Conservation (phyloP, 2,113 vertebrate genomes). For the Rutilus rutilus region DNA sequence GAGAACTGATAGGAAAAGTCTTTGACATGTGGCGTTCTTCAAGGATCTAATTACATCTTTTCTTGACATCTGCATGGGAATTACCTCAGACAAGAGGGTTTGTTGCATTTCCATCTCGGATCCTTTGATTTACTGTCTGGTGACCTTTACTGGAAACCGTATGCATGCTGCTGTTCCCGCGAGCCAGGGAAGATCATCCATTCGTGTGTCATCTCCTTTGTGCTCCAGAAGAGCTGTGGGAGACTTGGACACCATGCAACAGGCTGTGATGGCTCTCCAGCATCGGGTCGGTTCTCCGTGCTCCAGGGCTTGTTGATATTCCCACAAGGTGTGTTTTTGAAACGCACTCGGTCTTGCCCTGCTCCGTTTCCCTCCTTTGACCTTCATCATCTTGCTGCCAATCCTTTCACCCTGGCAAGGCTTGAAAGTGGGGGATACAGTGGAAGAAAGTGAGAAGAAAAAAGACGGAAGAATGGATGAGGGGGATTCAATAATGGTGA, state of each 20-base stretch:
- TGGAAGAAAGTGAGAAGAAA: constrained; percentile 48
- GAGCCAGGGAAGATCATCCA: constrained; percentile 23
- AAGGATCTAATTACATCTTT: constrained; percentile 20
- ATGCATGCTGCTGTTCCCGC: neutral
- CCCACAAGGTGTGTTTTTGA: constrained; percentile 64
- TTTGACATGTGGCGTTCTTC: constrained; percentile 1
- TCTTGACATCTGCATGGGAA: constrained; percentile 9
- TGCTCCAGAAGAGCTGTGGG: constrained; percentile 11
- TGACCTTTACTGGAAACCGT: constrained; percentile 44
- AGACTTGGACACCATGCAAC: constrained; percentile 10
- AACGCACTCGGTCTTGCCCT: constrained; percentile 10
- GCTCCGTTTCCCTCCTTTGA: constrained; percentile 36
- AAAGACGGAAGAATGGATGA: constrained; percentile 60
- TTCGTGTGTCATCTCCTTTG: constrained; percentile 31
- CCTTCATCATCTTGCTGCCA: constrained; percentile 33
- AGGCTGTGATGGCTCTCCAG: constrained; percentile 4
- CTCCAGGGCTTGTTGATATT: constrained; percentile 49
- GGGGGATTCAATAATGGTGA: constrained; percentile 75
- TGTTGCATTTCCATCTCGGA: neutral
- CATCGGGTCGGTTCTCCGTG: neutral
- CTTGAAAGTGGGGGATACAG: constrained; percentile 74
- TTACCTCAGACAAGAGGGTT: constrained; percentile 24
- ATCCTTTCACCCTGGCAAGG: constrained; percentile 73
- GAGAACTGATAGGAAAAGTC: neutral
- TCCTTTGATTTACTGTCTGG: constrained; percentile 51